Evolutionary conservation across 2,888 invertebrate genomes (phyloP).

Genomic region (Brachypterus glaber): DNA sequence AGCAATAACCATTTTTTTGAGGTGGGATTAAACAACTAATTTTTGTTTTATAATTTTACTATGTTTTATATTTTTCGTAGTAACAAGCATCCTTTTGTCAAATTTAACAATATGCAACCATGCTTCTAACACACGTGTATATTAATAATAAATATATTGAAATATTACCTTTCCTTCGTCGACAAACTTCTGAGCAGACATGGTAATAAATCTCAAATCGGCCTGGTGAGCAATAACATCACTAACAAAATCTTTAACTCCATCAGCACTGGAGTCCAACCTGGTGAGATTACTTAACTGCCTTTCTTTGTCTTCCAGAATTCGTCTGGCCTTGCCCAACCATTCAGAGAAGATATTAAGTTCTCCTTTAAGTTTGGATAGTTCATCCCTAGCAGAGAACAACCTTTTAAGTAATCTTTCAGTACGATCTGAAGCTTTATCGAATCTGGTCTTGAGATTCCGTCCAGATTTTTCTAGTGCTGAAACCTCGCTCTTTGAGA

Average conservation of each 20-base stretch:
- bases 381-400: conserved; percentile 73
- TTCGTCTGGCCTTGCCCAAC: conserved; percentile 72
- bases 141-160: too few relatives aligned
- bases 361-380: conserved; percentile 79
- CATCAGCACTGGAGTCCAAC: conserved; percentile 61
- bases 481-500: conserved; percentile 84
- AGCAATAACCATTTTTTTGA: too few relatives aligned
- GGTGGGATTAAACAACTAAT: too few relatives aligned
- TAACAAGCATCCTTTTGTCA: too few relatives aligned
- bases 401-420: conserved; percentile 68
- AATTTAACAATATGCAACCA: too few relatives aligned
- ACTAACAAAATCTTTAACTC: conserved; percentile 80
- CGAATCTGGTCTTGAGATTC: conserved; percentile 71
- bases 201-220: conserved; percentile 88
- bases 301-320: conserved; percentile 76
- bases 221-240: conserved; percentile 95
- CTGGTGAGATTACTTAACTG: conserved; percentile 68
- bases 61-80: too few relatives aligned
- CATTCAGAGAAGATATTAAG: conserved; percentile 71
- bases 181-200: conserved; percentile 92
- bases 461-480: conserved; percentile 80
- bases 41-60: too few relatives aligned
- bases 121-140: too few relatives aligned
- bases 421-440: conserved; percentile 70
- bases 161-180: conserved; percentile 85